Evolutionary conservation across 2,113 vertebrate species (phyloP), one percentile per base, ranked within the genome.

Genomic region (Vulpes ferrilata): DNA sequence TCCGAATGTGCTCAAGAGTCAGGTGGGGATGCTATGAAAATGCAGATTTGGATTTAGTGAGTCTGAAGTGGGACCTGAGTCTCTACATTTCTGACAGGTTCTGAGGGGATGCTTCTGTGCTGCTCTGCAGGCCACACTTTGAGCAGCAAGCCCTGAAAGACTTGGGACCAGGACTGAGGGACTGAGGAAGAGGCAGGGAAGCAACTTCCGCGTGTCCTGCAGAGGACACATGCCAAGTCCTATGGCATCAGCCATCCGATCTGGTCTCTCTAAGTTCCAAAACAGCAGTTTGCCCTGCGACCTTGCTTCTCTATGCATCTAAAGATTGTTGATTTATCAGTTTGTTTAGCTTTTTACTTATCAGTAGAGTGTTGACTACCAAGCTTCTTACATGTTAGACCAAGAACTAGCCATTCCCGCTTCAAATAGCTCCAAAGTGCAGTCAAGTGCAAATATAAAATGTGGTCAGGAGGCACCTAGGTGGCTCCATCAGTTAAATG

Each of bases 361-460:
- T 57, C 60, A 60, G 10, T 15, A 55, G 16, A 53, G 48, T 51
- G 59, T 32, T 32, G 13, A 78, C 78, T 67, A 35, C 27, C 84
- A 38, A 57, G 65, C 10, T 51, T 81, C 65, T 93, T 76, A 57
- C 11, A 76, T 32, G 13, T 25, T 38, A 84, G 65, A 32, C 12
- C 11, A 53, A 53, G 89, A 88, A 65, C 17, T 15, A 88, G 19
- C 17, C 59, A 60, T 93, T 96, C 22, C 67, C 55, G 67, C 20
- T 92, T 73, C 60, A 51, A 73, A 76, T 60, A 91, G 32, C 78
- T 71, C 78, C 64, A 67, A 83, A 92, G 80, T 82, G 22, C 57
- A 51, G 27, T 38, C 53, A 96, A 88, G 16, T 32, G 13, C 35
- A 90, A 64, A 82, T 32, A 84, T 12, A 78, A 73, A 55, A 55